Conservation (phyloP, 2,113 vertebrate genomes). For the Dolichallabes microphthalmus region DNA sequence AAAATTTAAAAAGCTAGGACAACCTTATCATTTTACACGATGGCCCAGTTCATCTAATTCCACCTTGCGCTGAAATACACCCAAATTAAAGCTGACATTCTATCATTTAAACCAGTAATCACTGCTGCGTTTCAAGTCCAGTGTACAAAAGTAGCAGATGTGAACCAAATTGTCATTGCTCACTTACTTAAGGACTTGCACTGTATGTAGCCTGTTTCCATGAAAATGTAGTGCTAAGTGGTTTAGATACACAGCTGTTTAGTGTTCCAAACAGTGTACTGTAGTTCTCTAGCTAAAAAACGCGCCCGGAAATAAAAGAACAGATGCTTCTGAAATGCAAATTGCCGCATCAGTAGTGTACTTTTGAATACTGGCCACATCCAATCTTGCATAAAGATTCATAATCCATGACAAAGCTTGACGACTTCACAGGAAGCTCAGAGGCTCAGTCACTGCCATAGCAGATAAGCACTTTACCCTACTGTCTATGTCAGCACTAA, state of each 20-base stretch:
- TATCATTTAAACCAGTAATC: background rate
- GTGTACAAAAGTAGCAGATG: constrained; percentile 11
- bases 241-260: constrained; percentile 10
- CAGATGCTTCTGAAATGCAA: constrained; percentile 12
- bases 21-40: background rate
- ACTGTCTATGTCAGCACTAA: constrained; percentile 40
- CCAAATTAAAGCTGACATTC: constrained; percentile 1
- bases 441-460: constrained; percentile 33
- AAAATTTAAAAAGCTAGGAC: background rate
- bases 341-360: constrained; percentile 31
- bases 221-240: background rate
- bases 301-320: background rate
- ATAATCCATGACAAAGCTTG: constrained; percentile 36
- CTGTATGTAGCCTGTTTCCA: background rate
- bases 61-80: background rate
- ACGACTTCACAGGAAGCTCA: constrained; percentile 25
- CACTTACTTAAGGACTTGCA: background rate
- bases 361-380: constrained; percentile 17
- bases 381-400: constrained; percentile 21
- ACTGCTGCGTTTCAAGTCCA: background rate
- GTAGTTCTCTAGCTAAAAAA: constrained; percentile 1
- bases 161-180: background rate
- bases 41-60: background rate
- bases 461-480: constrained; percentile 37
- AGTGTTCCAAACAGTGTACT: background rate